Evolutionary conservation across 2,888 invertebrate species (phyloP).

Genomic region (Xestia xanthographa): DNA sequence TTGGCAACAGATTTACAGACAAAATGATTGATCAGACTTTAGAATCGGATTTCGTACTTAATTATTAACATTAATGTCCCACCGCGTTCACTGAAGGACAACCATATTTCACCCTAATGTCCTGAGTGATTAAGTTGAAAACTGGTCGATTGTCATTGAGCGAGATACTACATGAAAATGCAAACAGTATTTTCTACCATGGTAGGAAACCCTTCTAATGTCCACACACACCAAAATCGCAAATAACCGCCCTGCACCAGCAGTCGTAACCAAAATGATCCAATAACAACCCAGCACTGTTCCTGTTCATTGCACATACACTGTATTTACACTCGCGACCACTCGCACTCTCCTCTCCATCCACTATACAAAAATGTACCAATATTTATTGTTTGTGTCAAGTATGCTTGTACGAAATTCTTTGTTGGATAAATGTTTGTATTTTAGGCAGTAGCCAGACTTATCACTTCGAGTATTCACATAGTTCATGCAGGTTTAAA

Average conservation of each 20-base stretch:
- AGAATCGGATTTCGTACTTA: conserved; percentile 10
- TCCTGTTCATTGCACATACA: conserved; percentile 46
- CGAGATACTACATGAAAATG: neutral
- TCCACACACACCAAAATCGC: conserved; percentile 39
- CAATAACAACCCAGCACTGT: conserved; percentile 43
- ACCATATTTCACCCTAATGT: neutral
- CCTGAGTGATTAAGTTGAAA: neutral
- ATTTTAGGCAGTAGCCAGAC: neutral
- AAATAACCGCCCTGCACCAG: conserved; percentile 21
- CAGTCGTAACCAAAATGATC: conserved; percentile 53
- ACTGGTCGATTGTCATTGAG: neutral
- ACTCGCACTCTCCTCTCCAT: conserved; percentile 29
- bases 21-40: neutral
- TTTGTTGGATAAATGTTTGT: neutral
- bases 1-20: neutral
- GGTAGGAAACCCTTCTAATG: neutral
- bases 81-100: neutral
- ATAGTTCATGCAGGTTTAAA: too few relatives aligned
- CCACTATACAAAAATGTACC: conserved; percentile 55
- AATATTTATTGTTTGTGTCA: conserved; percentile 19
- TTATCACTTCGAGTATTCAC: too few relatives aligned
- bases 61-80: neutral
- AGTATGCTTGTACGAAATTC: conserved; percentile 55
- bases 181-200: neutral
- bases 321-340: conserved; percentile 54